These are phyloP conservation scores for Panagrolaimus sp. DNA, from an alignment of 1,140 invertebrate species.

Conservation along the genomic window DNA sequence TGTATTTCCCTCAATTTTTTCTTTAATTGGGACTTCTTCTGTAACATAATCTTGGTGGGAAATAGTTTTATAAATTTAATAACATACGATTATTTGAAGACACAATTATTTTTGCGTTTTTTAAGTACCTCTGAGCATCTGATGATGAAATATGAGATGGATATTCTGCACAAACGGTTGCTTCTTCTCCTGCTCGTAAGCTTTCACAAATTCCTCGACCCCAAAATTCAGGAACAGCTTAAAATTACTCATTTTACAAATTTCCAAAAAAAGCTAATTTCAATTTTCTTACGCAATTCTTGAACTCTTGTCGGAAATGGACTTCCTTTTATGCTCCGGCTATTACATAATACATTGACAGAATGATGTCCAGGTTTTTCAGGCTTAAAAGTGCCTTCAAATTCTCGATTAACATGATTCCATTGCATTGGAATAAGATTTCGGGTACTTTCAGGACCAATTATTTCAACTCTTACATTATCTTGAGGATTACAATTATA, in stretches of 20 bases:
- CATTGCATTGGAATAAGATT: neutral
- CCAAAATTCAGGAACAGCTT: conserved; percentile 9
- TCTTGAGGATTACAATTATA: conserved; percentile 4
- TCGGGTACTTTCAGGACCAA: neutral
- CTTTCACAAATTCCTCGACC: conserved; percentile 4
- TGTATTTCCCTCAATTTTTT: neutral
- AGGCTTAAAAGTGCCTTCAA: conserved; percentile 2
- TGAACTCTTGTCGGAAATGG: conserved; percentile 12
- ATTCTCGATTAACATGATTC: conserved; percentile 8
- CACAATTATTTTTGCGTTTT: neutral
- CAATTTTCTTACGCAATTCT: neutral
- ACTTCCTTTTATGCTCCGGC: conserved; percentile 15
- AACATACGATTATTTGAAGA: conserved; percentile 4
- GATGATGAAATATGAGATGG: neutral
- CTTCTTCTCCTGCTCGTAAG: neutral
- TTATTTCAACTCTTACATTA: neutral
- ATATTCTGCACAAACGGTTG: neutral
- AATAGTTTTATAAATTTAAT: neutral
- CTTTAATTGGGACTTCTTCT: conserved; percentile 5
- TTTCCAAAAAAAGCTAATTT: neutral
- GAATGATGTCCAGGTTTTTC: conserved; percentile 13
- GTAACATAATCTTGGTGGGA: neutral
- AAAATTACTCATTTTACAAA: neutral
- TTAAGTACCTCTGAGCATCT: neutral
- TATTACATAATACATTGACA: conserved; percentile 15